A percentile compares a stretch with the other conserved stretches of the same genome.
Evolutionary conservation across 2,797 vertebrate species (phyloP).

Genomic region (Spinus olivaceus): DNA sequence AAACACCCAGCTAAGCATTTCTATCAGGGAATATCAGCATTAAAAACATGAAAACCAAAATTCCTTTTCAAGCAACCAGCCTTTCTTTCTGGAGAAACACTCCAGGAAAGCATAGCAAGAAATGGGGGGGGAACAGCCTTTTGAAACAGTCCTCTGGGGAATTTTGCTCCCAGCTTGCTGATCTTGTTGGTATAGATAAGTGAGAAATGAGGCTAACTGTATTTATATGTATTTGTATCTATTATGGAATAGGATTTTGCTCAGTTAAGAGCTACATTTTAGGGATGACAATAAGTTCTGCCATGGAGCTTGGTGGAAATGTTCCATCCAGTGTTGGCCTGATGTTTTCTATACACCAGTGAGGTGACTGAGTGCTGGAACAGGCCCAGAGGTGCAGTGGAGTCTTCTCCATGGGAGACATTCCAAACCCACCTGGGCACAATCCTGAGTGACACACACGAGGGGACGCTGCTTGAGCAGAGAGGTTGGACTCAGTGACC

Average conservation of each 20-base stretch:
- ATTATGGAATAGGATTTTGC: not conserved
- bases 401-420: not conserved
- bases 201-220: not conserved
- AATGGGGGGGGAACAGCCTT: not conserved
- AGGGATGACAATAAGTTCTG: not conserved
- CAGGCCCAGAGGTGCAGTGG: not conserved
- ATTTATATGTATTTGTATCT: not conserved
- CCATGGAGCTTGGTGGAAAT: not conserved
- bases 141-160: not conserved
- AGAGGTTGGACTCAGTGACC: not conserved
- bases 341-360: not conserved
- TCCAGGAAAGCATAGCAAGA: not conserved
- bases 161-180: not conserved
- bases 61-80: not conserved
- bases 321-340: not conserved
- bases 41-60: not conserved
- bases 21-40: not conserved
- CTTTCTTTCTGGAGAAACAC: not conserved
- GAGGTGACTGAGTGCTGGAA: not conserved
- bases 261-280: not conserved
- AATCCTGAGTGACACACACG: rapidly evolving
- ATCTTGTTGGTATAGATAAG: not conserved
- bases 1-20: not conserved
- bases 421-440: not conserved
- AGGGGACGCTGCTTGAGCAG: not conserved